These are phyloP conservation scores for Apogon talboti DNA, from an alignment of 2,797 vertebrate genomes.

Conservation along the genomic window DNA sequence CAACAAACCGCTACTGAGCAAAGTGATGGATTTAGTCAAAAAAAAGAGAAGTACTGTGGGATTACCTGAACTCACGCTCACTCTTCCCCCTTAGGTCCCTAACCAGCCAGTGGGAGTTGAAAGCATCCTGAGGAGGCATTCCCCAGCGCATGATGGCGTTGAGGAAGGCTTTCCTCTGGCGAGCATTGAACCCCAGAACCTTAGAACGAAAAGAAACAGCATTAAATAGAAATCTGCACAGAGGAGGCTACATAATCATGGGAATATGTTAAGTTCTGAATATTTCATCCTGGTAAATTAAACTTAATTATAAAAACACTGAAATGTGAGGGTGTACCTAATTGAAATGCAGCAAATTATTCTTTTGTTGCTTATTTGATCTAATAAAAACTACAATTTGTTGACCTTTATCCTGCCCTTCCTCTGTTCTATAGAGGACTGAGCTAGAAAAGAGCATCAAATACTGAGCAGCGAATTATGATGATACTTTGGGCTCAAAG, in stretches of 20 bases:
- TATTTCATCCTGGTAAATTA: too few species aligned
- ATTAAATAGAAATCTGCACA: constrained; percentile 6
- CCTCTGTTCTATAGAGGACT: background rate
- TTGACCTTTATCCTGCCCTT: background rate
- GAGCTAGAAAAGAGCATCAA: background rate
- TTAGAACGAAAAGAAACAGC: constrained; percentile 53
- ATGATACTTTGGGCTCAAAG: background rate
- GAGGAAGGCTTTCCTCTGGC: constrained; percentile 97
- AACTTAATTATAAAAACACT: background rate
- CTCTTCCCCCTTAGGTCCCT: constrained; percentile 96
- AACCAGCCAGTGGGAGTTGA: constrained; percentile 99
- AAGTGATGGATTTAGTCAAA: constrained; percentile 7
- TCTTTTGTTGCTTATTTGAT: background rate
- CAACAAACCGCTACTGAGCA: background rate
- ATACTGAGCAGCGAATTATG: constrained; percentile 2
- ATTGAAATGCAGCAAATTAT: background rate
- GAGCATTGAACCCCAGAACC: constrained; percentile 98
- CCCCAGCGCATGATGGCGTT: constrained; percentile 99
- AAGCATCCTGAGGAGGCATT: constrained; percentile 98
- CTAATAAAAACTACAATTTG: background rate
- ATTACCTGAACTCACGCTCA: constrained; percentile 97
- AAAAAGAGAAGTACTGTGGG: background rate
- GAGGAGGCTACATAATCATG: background rate
- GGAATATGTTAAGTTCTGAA: too few species aligned
- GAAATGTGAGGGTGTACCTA: background rate